Evolutionary conservation across 2,888 invertebrate genomes (phyloP), one percentile per base, ranked within the genome.

Genomic region (Aromia moschata): DNA sequence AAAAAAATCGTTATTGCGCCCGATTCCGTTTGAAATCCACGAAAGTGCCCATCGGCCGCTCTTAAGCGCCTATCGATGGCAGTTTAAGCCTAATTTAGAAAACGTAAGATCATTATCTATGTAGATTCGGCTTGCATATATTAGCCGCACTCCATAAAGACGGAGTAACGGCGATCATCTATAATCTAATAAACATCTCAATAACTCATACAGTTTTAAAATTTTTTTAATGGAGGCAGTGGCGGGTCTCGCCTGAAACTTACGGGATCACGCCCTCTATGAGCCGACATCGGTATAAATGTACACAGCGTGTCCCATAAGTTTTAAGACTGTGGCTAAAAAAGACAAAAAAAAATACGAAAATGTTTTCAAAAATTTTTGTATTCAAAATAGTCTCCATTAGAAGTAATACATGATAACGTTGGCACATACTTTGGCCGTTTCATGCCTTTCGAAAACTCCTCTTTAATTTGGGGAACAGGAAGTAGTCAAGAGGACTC

Each of bases 51-150:
- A 33, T 31, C 16, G 52, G 30, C 31, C 14, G 15, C 12, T 31
- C 41, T 41, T 41, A 52, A 52, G 52, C 40, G 16, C 41, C 52
- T 52, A 52, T 52, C 41, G 30, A 40, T 52, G 31, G 41, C 52
- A 52, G 41, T 52, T 52, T 41, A 40, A 52, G 41, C 52, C 18
- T 31, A 41, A 52, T 52, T 52, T 52, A 52, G 41, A 30, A 52
- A 52, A 52, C 40, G 37, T 52, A 41, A 52, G 52, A 52, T 52
- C 52, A 41, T 52, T 52, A 52, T 52, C 52, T 52, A 31, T 40
- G 52, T 16, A 41, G 41, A 52, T 52, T 52, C 41, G 31, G 41
- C 41, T 10, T 31, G 15, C 52, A 52, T 52, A 31, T 40, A 52
- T 52, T 41, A 40, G 41, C 41, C 41, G 12, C 16, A 30, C 30